Base-by-base conservation (phyloP, 2,888 invertebrate genomes). In the Dione vanillae region DNA sequence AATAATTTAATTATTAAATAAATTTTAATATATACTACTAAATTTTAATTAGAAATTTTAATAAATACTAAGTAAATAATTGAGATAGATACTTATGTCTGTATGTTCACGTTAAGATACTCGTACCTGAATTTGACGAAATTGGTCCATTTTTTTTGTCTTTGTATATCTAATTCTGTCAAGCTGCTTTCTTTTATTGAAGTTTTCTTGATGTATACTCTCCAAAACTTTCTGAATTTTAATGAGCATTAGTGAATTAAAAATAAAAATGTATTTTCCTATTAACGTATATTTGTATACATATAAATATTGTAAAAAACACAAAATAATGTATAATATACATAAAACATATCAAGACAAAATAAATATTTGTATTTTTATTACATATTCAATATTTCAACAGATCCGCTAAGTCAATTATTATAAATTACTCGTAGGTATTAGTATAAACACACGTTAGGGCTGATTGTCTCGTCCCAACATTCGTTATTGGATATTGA, bases 201-300 rank as follows among this genome's bases (percentile, higher is more conserved):
- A 95, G 81, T 94, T 95, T 75, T 95, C 94, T 82, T 96, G 95
- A 74, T 94, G 92, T 49, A 96, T 89, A 73, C 93, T 94, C 64
- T 94, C 94, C 70, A 94, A 87, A 27, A 95, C 94, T 86, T 89
- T 94, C 96, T 96, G 82, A 41, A 90, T 65, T 12, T 19, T 19
- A 45, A 65, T 14, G 12, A 37, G 43, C 8, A 65, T 47, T 2
- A 12, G 20, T 16, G 40, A 37, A 16, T 27, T 35, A 35, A n/a
- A 9, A 3, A 16, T 54, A 37, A 37, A 54, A n/a, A n/a, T n/a
- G n/a, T n/a, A n/a, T n/a, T n/a, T n/a, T n/a, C n/a, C n/a, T n/a
- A n/a, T n/a, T n/a, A n/a, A n/a, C n/a, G n/a, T n/a, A n/a, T n/a
- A n/a, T n/a, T n/a, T n/a, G n/a, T n/a, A n/a, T n/a, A n/a, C n/a